phyloP scores from a whole-genome alignment of 1,140 invertebrate genomes.

The Heterodera schachtii region DNA sequence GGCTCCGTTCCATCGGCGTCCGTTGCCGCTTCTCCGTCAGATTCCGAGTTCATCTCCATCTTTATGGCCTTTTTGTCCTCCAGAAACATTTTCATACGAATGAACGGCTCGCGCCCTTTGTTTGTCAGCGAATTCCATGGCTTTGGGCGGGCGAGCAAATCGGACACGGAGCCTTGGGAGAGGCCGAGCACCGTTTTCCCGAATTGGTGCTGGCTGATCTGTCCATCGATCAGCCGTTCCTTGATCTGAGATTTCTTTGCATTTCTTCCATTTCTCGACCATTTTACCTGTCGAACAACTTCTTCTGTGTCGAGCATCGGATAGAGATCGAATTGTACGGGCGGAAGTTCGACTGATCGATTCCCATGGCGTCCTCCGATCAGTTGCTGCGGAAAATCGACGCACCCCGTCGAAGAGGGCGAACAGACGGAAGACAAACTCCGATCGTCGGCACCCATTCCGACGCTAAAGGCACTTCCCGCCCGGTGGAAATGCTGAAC shows the following conservation, averaged over 20 bases:
- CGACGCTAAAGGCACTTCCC: background rate
- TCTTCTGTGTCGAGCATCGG: conserved; percentile 97
- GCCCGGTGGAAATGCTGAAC: conserved; percentile 4
- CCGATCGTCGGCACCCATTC: conserved; percentile 7
- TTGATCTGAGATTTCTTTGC: conserved; percentile 72
- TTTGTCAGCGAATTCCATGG: conserved; percentile 96
- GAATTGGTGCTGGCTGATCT: conserved; percentile 95
- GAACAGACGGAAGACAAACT: conserved; percentile 7
- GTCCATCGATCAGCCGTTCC: conserved; percentile 94
- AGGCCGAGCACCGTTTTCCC: conserved; percentile 94
- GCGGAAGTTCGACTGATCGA: conserved; percentile 83
- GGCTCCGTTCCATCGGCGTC: background rate
- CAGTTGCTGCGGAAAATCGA: conserved; percentile 65
- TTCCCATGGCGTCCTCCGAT: conserved; percentile 73
- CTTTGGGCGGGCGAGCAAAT: conserved; percentile 88
- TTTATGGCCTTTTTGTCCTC: conserved; percentile 70
- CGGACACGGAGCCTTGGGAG: conserved; percentile 87
- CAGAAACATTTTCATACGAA: conserved; percentile 95
- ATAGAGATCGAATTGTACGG: conserved; percentile 97
- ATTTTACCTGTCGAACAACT: conserved; percentile 82
- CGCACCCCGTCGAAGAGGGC: background rate
- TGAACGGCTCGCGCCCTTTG: conserved; percentile 93
- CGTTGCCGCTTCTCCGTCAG: background rate
- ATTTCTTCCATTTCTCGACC: background rate
- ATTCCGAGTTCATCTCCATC: conserved; percentile 8